Conservation (phyloP, 1,140 invertebrate genomes). For the Lerema accius region DNA sequence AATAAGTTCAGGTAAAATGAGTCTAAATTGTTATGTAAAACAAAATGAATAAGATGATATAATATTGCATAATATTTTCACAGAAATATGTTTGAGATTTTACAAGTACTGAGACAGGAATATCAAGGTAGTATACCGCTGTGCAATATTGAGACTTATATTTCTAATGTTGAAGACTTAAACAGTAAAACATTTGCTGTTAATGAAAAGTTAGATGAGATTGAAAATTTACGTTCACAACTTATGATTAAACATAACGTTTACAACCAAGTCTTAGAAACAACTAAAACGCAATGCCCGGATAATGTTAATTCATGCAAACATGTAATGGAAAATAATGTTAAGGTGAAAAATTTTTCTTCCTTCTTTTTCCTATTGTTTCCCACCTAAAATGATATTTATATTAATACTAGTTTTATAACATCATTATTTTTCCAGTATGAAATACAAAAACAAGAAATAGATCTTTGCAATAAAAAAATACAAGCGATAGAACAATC, state of each 20-base stretch:
- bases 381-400: too few relatives aligned
- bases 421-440: conserved; percentile 50
- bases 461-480: conserved; percentile 62
- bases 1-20: conserved; percentile 74
- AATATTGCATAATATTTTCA: too few relatives aligned
- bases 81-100: conserved; percentile 66
- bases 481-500: conserved; percentile 53
- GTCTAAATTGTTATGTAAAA: too few relatives aligned
- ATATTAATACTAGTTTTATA: too few relatives aligned
- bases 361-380: too few relatives aligned
- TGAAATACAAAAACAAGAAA: conserved; percentile 54
- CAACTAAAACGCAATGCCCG: conserved; percentile 59
- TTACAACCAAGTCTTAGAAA: conserved; percentile 65
- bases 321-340: conserved; percentile 64
- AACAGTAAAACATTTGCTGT: conserved; percentile 52
- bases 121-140: conserved; percentile 73
- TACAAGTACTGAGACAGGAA: conserved; percentile 69
- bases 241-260: conserved; percentile 68
- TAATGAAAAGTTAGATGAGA: conserved; percentile 61
- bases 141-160: conserved; percentile 65
- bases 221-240: conserved; percentile 61
- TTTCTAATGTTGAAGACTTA: conserved; percentile 59
- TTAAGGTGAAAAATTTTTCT: conserved; percentile 51
- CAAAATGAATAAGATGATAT: too few relatives aligned
- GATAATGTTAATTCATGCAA: conserved; percentile 58